A percentile compares a stretch with the other conserved stretches of the same genome.
Conservation (phyloP, 2,888 invertebrate species). For the Suillia variegata region DNA sequence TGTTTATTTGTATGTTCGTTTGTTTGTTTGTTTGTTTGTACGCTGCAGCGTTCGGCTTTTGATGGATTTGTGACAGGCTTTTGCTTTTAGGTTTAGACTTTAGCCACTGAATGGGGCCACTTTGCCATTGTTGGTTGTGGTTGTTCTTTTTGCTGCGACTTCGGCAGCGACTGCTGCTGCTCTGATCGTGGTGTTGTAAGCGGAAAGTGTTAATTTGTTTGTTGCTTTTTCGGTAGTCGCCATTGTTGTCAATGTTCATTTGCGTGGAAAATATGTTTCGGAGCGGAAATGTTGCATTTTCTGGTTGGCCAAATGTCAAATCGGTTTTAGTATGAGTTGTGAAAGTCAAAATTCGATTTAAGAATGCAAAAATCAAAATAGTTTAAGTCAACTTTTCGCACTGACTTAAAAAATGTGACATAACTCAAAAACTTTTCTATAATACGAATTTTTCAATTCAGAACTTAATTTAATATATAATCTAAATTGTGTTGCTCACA, state of each 20-base stretch:
- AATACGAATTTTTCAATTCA: too few species aligned
- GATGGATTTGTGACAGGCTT: slow-evolving; percentile 49
- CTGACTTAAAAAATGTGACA: too few species aligned
- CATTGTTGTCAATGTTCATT: slow-evolving; percentile 15
- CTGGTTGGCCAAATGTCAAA: slow-evolving; percentile 16
- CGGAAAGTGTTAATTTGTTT: slow-evolving; percentile 23
- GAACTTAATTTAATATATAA: too few species aligned
- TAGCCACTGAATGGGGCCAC: slow-evolving; percentile 42
- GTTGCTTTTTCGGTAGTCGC: slow-evolving; percentile 6
- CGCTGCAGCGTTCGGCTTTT: too few species aligned
- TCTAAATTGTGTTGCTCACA: too few species aligned
- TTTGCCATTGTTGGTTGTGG: slow-evolving; percentile 44
- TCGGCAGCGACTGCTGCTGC: too few species aligned
- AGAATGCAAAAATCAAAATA: too few species aligned
- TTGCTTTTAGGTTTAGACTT: slow-evolving; percentile 12
- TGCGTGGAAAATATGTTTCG: slow-evolving; percentile 12
- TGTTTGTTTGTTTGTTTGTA: too few species aligned
- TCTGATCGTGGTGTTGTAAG: slow-evolving; percentile 7
- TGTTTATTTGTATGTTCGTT: slow-evolving; percentile 25
- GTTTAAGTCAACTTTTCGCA: too few species aligned
- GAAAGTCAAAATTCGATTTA: too few species aligned
- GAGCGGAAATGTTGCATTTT: slow-evolving; percentile 26
- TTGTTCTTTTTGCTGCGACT: slow-evolving; percentile 12
- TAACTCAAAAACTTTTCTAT: too few species aligned
- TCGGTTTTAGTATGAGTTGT: too few species aligned